A percentile compares a stretch with the other conserved stretches of the same genome.
phyloP scores from a whole-genome alignment of 2,113 vertebrate species.

The Grammomys surdaster region DNA sequence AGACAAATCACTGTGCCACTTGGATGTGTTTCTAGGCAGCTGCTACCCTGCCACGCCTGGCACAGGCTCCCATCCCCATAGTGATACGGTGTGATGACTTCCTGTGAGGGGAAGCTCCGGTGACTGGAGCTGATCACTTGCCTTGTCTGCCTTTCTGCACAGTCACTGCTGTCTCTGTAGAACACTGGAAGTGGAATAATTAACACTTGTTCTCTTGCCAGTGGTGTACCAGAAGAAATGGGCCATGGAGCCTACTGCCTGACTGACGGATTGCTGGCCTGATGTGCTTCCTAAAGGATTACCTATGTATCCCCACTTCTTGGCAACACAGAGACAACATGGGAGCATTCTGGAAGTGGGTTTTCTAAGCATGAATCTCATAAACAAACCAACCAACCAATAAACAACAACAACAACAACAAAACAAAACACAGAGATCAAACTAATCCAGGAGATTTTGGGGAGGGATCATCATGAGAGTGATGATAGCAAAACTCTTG shows the following conservation, averaged over 20 bases:
- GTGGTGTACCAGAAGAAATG: fast-evolving
- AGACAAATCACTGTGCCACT: background rate
- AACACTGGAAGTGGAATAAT: background rate
- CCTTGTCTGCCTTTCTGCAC: background rate
- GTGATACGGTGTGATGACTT: background rate
- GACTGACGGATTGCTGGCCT: background rate
- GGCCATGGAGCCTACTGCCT: fast-evolving
- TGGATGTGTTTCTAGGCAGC: background rate
- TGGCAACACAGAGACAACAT: fast-evolving
- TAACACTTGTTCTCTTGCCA: background rate
- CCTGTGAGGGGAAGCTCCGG: background rate
- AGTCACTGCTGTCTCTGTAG: background rate
- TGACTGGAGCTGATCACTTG: background rate
- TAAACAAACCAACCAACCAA: background rate
- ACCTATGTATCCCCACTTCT: background rate
- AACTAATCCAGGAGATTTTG: fast-evolving
- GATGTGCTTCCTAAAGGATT: background rate
- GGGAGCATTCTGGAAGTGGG: background rate
- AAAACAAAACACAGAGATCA: background rate
- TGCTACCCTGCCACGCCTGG: background rate
- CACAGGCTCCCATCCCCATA: background rate
- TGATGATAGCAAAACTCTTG: background rate
- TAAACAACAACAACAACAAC: background rate
- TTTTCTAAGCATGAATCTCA: background rate
- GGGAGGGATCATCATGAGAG: background rate